Base-by-base conservation (phyloP, 2,888 invertebrate species). In the Phasia obesa region DNA sequence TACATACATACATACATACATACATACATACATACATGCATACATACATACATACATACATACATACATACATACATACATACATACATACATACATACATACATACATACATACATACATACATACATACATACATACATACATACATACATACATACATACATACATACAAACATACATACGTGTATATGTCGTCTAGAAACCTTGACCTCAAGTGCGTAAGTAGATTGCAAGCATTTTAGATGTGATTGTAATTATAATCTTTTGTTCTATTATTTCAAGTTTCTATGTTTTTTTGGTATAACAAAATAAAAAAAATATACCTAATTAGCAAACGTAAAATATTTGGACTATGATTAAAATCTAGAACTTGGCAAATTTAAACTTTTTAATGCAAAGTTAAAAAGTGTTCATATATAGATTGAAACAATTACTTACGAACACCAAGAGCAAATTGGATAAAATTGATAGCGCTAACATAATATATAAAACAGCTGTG, bases 201-300 rank as follows among this genome's bases (percentile, higher is more conserved):
- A 25, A 35, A 74, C 64, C 64, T 47, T 74, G 47, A 74, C 74
- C 74, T 23, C 9, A 44, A 55, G 64, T 64, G 62, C 62, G 53
- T 73, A 62, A 42, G 53, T 31, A 13, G 44, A 55, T 38, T 74
- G 74, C 55, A 49, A 51, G 60, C 15, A 60, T 51, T 60, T 60
- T 9, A 35, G 1, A 49, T 31, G 27, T 70, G 35, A 23, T 60
- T 60, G 4, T 9, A 49, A 19, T 44, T 3, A 17, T n/a, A 15
- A 2, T 23, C 6, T 27, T 62, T 13, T 27, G n/a, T 4, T 6
- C 17, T 27, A 27, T 27, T 62, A 44, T 44, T 17, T 27, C 4
- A 9, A 13, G 11, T 19, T 3, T 47, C 9, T 2, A n/a, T n/a
- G n/a, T n/a, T n/a, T n/a, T n/a, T n/a, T n/a, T n/a, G n/a, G n/a